These are phyloP conservation scores for Galaxias olidus DNA, from an alignment of 2,797 vertebrate genomes.

Conservation along the genomic window DNA sequence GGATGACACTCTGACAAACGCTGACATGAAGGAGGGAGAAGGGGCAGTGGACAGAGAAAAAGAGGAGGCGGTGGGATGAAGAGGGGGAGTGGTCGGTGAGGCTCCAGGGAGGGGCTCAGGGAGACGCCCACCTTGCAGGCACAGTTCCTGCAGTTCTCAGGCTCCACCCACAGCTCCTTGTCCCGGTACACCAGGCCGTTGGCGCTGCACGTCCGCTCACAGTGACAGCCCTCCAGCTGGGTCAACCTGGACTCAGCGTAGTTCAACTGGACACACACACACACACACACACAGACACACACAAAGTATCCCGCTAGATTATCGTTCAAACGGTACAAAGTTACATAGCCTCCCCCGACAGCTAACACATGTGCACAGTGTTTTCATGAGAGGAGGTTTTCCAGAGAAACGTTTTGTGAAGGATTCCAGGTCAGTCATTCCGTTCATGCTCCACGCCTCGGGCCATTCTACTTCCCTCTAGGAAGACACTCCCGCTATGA, in stretches of 20 bases:
- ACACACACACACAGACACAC: slow-evolving; percentile 8
- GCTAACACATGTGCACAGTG: no score
- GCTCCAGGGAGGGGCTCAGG: neutral
- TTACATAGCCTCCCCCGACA: no score
- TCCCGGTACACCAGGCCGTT: slow-evolving; percentile 86
- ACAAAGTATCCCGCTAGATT: slow-evolving; percentile 34
- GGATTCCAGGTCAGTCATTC: no score
- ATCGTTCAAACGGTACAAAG: neutral
- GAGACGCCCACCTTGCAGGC: slow-evolving; percentile 83
- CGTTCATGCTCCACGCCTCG: no score
- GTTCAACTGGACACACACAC: slow-evolving; percentile 79
- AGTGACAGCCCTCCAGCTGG: slow-evolving; percentile 92
- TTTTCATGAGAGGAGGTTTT: no score
- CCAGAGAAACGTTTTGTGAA: no score
- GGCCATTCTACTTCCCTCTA: no score
- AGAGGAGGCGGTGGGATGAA: slow-evolving; percentile 2
- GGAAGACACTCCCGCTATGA: no score
- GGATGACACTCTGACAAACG: no score
- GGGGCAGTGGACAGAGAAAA: neutral
- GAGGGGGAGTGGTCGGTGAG: neutral
- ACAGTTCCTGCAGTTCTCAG: slow-evolving; percentile 93
- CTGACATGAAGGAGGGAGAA: no score
- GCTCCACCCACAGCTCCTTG: slow-evolving; percentile 90
- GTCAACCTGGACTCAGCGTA: slow-evolving; percentile 92
- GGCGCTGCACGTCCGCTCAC: slow-evolving; percentile 91